phyloP scores from a whole-genome alignment of 2,888 invertebrate genomes.

The Dicyrtoma fusca region DNA sequence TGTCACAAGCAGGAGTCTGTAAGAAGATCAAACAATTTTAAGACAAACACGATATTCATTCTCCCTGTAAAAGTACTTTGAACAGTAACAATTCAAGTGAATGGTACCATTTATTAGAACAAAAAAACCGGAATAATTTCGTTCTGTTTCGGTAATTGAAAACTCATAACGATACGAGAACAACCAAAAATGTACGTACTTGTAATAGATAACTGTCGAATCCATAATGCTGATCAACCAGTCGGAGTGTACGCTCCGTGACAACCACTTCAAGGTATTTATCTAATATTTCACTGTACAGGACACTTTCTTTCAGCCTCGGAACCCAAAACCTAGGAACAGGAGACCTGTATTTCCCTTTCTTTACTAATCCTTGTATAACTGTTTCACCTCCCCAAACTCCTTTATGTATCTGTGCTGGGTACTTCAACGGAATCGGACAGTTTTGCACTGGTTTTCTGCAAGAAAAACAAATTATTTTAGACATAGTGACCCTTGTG shows the following conservation, averaged over 20 bases:
- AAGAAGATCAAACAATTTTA: no score
- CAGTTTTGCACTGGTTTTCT: slow-evolving; percentile 74
- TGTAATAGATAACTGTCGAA: slow-evolving; percentile 93
- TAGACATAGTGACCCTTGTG: no score
- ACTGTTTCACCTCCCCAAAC: slow-evolving; percentile 98
- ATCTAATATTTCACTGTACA: slow-evolving; percentile 89
- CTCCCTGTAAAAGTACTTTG: no score
- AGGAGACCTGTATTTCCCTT: slow-evolving; percentile 66
- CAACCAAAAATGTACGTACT: slow-evolving; percentile 61
- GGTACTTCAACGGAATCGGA: slow-evolving; percentile 75
- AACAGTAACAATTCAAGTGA: no score
- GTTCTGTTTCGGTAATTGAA: background rate
- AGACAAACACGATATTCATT: no score
- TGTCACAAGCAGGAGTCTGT: slow-evolving; percentile 87
- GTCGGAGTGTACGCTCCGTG: slow-evolving; percentile 78
- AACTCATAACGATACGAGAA: no score
- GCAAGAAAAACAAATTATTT: no score
- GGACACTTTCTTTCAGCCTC: slow-evolving; percentile 72
- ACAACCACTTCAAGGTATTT: slow-evolving; percentile 79
- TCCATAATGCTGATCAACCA: slow-evolving; percentile 88
- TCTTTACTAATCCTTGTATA: slow-evolving; percentile 81
- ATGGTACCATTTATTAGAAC: no score
- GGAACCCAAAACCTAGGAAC: slow-evolving; percentile 90
- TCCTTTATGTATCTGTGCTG: slow-evolving; percentile 78
- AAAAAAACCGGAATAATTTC: background rate